These are phyloP conservation scores for Sebastes alutus DNA, from an alignment of 2,797 vertebrate genomes.

Conservation along the genomic window DNA sequence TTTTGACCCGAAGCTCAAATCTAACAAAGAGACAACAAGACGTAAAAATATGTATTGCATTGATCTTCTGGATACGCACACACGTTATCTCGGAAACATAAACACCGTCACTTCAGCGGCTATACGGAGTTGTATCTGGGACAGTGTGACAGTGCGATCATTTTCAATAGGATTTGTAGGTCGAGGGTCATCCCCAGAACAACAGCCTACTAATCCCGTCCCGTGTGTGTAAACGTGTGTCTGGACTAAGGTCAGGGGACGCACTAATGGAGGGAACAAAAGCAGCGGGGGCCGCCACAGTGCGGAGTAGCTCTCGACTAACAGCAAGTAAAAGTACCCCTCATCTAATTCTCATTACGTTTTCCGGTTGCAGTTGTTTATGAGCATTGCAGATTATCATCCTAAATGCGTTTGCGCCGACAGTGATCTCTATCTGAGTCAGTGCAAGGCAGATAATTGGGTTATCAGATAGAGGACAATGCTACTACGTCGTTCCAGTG, in stretches of 20 bases:
- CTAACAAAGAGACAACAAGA: background rate
- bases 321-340: background rate
- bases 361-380: constrained; percentile 56
- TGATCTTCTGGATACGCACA: background rate
- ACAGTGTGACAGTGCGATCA: constrained; percentile 62
- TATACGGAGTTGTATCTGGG: constrained; percentile 53
- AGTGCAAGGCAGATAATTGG: constrained; percentile 67
- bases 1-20: constrained; percentile 11
- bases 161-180: constrained; percentile 78
- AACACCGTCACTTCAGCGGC: background rate
- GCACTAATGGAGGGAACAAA: constrained; percentile 31
- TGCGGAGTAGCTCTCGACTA: background rate
- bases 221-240: constrained; percentile 55
- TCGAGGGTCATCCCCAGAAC: constrained; percentile 80
- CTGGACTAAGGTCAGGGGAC: constrained; percentile 45
- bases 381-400: constrained; percentile 62
- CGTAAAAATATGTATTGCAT: background rate
- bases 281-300: constrained; percentile 25
- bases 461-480: constrained; percentile 71
- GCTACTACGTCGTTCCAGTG: constrained; percentile 31
- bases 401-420: constrained; percentile 64
- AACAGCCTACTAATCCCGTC: constrained; percentile 76
- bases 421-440: constrained; percentile 65
- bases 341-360: constrained; percentile 51
- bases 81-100: background rate